Evolutionary conservation across 2,113 vertebrate species (phyloP).

Genomic region (Toxotes chatareus): DNA sequence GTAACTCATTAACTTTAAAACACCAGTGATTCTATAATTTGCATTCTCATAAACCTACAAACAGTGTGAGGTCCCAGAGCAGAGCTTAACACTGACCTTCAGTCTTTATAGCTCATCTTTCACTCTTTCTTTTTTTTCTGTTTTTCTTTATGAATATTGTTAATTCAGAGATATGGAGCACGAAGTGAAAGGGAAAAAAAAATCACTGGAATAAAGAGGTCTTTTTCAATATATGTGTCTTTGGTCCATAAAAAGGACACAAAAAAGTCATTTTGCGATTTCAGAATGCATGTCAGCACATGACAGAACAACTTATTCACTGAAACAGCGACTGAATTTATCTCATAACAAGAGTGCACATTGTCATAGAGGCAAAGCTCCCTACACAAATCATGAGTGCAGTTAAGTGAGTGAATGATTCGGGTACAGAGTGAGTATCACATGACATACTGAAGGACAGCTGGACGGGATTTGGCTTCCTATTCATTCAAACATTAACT

Average conservation of each 20-base stretch:
- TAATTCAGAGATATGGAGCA: conserved; percentile 7
- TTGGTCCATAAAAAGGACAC: neutral
- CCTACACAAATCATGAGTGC: neutral
- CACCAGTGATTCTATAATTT: conserved; percentile 22
- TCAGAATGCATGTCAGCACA: conserved; percentile 14
- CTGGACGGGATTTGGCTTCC: neutral
- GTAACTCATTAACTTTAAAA: conserved; percentile 64
- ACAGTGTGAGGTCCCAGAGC: neutral
- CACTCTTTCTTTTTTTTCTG: neutral
- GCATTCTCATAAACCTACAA: conserved; percentile 46
- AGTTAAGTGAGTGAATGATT: neutral
- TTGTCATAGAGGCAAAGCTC: neutral
- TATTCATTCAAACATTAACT: conserved; percentile 18
- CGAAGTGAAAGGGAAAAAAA: neutral
- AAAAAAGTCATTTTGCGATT: neutral
- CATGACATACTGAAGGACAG: neutral
- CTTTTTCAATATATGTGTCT: neutral
- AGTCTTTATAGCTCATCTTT: conserved; percentile 32
- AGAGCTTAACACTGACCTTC: conserved; percentile 34
- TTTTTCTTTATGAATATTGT: conserved; percentile 10
- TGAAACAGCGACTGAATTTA: conserved; percentile 9
- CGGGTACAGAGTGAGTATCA: neutral
- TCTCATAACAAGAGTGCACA: neutral
- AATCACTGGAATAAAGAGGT: neutral
- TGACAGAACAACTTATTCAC: neutral